phyloP scores from a whole-genome alignment of 2,113 vertebrate species.

The Engraulis encrasicolus region DNA sequence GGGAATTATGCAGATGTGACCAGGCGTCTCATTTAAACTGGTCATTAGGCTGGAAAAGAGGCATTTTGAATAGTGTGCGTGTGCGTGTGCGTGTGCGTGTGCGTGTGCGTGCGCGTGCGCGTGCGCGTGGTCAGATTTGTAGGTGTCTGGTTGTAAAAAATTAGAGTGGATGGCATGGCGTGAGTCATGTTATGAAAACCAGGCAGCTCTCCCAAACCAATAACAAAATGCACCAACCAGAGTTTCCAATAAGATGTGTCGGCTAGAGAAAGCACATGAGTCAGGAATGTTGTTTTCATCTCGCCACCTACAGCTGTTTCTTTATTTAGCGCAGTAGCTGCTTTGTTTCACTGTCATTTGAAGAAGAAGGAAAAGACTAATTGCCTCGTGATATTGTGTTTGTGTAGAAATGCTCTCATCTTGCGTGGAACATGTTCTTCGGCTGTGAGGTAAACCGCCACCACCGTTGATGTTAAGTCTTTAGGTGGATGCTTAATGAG shows the following conservation, averaged over 20 bases:
- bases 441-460: background rate
- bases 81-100: background rate
- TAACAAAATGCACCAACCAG: background rate
- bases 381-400: background rate
- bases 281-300: background rate
- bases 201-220: background rate
- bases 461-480: background rate
- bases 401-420: background rate
- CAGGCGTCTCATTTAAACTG: slow-evolving; percentile 34
- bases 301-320: background rate
- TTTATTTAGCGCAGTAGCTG: background rate
- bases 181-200: background rate
- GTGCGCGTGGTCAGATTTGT: background rate
- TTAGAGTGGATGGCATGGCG: background rate
- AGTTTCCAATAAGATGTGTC: background rate
- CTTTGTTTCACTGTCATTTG: background rate
- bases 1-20: slow-evolving; percentile 68
- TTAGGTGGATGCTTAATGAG: background rate
- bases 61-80: background rate
- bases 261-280: background rate
- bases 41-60: slow-evolving; percentile 5
- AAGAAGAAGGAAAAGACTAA: background rate
- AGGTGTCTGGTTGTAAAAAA: background rate
- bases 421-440: background rate
- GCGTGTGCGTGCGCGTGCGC: background rate